Percentiles rank a stretch among this genome's conserved stretches.
Evolutionary conservation across 2,113 vertebrate species (phyloP).

Genomic region (Acrocephalus kingi): DNA sequence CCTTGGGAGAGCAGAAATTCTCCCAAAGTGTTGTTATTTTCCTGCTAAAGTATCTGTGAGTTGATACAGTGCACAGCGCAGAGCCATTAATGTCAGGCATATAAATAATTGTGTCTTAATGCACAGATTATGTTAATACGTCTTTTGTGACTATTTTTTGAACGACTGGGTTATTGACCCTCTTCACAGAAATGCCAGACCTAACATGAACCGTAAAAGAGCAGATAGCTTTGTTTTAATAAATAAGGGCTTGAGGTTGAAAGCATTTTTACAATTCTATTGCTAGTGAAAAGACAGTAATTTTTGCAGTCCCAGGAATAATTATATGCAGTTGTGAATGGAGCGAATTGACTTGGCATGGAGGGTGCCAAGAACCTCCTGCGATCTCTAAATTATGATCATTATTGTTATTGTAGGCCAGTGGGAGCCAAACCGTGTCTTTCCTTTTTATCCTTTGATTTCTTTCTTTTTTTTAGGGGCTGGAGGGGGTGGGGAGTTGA

Average conservation of each 20-base stretch:
- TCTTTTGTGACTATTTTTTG: slow-evolving; percentile 32
- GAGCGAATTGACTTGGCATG: background rate
- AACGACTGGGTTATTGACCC: slow-evolving; percentile 54
- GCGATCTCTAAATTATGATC: background rate
- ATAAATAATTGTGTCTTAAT: slow-evolving; percentile 55
- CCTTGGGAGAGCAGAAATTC: slow-evolving; percentile 6
- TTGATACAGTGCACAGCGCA: background rate
- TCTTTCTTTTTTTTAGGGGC: background rate
- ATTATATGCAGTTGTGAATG: background rate
- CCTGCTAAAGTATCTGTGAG: background rate
- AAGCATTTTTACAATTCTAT: background rate
- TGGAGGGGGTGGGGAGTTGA: background rate
- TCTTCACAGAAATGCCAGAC: slow-evolving; percentile 2
- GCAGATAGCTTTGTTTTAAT: background rate
- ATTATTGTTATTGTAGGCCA: background rate
- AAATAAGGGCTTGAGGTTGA: background rate
- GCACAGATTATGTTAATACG: slow-evolving; percentile 60
- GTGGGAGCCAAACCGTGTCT: background rate
- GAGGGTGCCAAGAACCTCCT: slow-evolving; percentile 11
- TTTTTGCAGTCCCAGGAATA: slow-evolving; percentile 6
- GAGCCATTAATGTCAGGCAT: slow-evolving; percentile 28
- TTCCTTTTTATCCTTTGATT: background rate
- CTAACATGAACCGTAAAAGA: background rate
- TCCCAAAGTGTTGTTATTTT: background rate
- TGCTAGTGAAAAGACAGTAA: background rate